Percentiles rank a stretch among this genome's conserved stretches.
These are phyloP conservation scores for Drosophila mojavensis DNA, from an alignment of 1,140 invertebrate genomes.

Conservation along the genomic window DNA sequence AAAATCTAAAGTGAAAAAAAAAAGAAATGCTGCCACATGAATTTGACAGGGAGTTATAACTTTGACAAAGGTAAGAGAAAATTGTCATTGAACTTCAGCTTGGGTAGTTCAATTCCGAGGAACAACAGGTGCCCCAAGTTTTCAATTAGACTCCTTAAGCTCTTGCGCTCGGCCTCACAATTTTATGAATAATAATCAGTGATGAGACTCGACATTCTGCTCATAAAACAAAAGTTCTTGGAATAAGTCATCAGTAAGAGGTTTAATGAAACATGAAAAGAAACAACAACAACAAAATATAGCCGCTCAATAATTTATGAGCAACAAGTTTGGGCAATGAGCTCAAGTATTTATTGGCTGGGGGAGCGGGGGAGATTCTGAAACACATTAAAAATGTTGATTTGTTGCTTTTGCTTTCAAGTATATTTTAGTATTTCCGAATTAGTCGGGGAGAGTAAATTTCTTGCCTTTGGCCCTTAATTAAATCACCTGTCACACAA, in stretches of 20 bases:
- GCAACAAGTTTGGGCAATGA: background rate
- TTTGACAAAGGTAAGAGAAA: too few species aligned
- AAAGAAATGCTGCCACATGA: too few species aligned
- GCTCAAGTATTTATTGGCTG: background rate
- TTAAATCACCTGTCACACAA: conserved; percentile 24
- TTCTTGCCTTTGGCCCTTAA: background rate
- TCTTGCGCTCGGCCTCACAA: background rate
- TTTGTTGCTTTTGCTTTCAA: background rate
- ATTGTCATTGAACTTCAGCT: too few species aligned
- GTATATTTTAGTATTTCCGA: background rate
- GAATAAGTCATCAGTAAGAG: background rate
- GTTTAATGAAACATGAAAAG: conserved; percentile 1
- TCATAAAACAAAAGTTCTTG: background rate
- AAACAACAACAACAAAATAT: background rate
- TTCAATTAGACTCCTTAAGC: background rate
- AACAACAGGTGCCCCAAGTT: background rate
- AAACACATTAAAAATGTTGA: background rate
- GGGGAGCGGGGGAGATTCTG: background rate
- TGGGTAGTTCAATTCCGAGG: too few species aligned
- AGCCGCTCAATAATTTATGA: conserved; percentile 1
- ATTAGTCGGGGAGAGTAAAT: background rate
- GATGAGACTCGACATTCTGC: background rate
- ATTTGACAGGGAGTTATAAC: too few species aligned
- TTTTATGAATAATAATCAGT: background rate
- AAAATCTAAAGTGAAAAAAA: too few species aligned